Evolutionary conservation across 2,113 vertebrate genomes (phyloP).

Genomic region (Muntiacus muntjak): DNA sequence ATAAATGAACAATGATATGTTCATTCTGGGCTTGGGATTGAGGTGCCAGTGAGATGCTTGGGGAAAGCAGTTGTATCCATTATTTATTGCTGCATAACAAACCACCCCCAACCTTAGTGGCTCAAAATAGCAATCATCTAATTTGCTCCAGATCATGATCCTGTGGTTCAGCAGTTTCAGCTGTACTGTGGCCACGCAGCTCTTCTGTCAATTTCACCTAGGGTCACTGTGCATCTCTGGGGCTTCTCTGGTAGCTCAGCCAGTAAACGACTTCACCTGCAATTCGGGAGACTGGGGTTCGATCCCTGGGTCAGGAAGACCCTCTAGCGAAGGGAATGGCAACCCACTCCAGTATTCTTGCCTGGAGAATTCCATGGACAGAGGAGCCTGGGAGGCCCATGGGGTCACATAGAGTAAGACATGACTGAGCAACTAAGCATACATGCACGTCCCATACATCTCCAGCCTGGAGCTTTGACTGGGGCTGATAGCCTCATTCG

Average conservation of each 20-base stretch:
- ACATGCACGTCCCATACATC: background rate
- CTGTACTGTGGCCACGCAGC: background rate
- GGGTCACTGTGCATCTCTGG: background rate
- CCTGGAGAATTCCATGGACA: background rate
- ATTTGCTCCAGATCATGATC: background rate
- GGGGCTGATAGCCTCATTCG: background rate
- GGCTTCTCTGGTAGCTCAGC: background rate
- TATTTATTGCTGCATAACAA: background rate
- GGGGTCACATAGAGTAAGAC: background rate
- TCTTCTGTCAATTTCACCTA: background rate
- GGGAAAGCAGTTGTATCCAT: background rate
- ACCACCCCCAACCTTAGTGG: background rate
- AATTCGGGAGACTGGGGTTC: rapidly evolving
- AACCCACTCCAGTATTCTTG: background rate
- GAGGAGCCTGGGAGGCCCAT: background rate
- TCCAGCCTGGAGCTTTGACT: background rate
- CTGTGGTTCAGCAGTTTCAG: background rate
- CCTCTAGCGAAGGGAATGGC: background rate
- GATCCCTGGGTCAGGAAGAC: background rate
- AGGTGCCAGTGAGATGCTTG: background rate
- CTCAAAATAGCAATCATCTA: background rate
- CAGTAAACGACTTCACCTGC: background rate
- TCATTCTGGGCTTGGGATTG: background rate
- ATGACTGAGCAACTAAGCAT: background rate
- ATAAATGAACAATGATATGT: background rate